A percentile compares a stretch with the other conserved stretches of the same genome.
phyloP scores from a whole-genome alignment of 2,797 vertebrate genomes.

The Trachops cirrhosus region DNA sequence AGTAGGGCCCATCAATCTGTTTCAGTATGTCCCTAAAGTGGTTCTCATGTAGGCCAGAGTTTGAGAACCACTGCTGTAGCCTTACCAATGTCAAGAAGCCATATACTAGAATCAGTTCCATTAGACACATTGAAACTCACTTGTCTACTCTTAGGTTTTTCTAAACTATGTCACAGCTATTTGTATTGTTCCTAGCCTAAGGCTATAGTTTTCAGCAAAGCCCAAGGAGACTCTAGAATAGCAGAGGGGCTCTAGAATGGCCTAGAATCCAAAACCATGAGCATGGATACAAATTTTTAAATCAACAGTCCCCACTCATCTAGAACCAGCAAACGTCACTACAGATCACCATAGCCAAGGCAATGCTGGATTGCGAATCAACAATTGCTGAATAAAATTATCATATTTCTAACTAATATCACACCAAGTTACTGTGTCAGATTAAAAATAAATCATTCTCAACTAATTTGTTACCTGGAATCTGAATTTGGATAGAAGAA shows the following conservation, averaged over 20 bases:
- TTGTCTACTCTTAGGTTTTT: neutral
- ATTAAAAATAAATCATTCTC: slow-evolving; percentile 34
- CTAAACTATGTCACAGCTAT: neutral
- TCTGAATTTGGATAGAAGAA: neutral
- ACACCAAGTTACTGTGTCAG: neutral
- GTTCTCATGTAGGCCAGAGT: neutral
- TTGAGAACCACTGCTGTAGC: neutral
- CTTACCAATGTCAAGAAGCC: neutral
- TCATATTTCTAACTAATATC: neutral
- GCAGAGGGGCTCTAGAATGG: neutral
- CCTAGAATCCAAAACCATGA: neutral
- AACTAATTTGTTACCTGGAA: neutral
- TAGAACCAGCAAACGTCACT: neutral
- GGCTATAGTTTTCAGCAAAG: neutral
- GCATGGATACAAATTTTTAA: neutral
- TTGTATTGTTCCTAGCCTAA: neutral
- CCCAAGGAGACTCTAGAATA: neutral
- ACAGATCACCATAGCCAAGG: neutral
- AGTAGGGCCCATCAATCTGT: neutral
- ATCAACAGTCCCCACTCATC: neutral
- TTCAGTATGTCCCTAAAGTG: neutral
- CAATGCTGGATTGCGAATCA: neutral
- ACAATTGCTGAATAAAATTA: neutral
- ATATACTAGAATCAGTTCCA: neutral
- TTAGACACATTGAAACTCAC: neutral